A percentile compares a stretch with the other conserved stretches of the same genome.
These are phyloP conservation scores for Alaudala cheleensis DNA, from an alignment of 2,113 vertebrate species.

Conservation along the genomic window DNA sequence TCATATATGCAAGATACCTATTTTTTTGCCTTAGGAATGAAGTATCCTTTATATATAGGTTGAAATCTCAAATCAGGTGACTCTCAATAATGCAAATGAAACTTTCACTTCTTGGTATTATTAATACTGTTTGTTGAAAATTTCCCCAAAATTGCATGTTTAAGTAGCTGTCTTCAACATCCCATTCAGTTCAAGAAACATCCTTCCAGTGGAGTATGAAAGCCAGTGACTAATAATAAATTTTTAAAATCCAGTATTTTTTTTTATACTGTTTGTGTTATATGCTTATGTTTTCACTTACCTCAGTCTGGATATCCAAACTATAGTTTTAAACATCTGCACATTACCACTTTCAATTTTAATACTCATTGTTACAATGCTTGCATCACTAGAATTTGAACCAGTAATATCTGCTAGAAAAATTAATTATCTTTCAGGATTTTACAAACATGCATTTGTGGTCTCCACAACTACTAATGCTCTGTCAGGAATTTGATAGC, in stretches of 20 bases:
- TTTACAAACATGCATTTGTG: background rate
- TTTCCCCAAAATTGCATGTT: background rate
- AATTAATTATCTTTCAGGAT: constrained; percentile 13
- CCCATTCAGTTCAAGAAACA: background rate
- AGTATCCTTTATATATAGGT: background rate
- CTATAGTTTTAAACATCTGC: background rate
- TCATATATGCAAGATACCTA: background rate
- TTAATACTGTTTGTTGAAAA: background rate
- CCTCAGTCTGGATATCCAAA: background rate
- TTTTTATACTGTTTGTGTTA: background rate
- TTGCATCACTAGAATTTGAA: background rate
- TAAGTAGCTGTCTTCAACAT: background rate
- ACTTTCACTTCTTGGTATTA: background rate
- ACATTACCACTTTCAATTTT: background rate
- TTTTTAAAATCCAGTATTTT: background rate
- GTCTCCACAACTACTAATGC: constrained; percentile 3
- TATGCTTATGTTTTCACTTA: background rate
- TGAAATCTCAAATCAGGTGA: background rate
- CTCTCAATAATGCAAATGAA: background rate
- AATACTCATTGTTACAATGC: background rate
- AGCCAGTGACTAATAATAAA: background rate
- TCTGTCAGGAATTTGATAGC: background rate
- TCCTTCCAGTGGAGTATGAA: background rate
- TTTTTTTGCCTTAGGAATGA: background rate
- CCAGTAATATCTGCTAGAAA: background rate